A percentile compares a stretch with the other conserved stretches of the same genome.
Conservation (phyloP, 2,888 invertebrate species). For the Eupithecia pulchellata region DNA sequence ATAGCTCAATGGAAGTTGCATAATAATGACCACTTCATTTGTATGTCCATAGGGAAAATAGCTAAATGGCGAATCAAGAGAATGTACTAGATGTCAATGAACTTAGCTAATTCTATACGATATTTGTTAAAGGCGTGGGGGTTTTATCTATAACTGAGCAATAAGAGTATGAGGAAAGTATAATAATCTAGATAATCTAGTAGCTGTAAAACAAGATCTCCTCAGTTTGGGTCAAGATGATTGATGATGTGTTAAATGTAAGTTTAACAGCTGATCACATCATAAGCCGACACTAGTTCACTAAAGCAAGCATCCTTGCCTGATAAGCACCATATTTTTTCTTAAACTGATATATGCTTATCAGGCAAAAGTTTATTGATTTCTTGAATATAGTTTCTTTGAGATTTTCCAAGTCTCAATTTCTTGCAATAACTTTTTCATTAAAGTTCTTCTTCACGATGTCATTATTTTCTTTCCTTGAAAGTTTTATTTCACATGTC, state of each 20-base stretch:
- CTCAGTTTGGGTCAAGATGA: neutral
- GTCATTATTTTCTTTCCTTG: neutral
- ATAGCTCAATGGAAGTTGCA: conserved; percentile 51
- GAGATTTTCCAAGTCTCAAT: neutral
- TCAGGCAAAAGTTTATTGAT: neutral
- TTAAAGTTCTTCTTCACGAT: neutral
- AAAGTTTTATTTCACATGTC: conserved; percentile 1
- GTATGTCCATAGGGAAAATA: neutral
- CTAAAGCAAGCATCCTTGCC: neutral
- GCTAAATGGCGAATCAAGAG: neutral
- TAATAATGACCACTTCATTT: conserved; percentile 8
- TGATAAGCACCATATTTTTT: neutral
- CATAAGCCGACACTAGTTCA: neutral
- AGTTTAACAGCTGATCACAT: neutral
- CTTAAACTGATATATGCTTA: too few relatives aligned
- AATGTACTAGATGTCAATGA: neutral
- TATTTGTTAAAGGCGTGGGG: neutral
- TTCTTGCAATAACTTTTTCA: neutral
- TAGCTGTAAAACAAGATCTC: neutral
- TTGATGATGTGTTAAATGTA: neutral
- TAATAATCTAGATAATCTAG: neutral
- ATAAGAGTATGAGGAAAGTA: neutral
- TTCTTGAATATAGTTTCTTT: neutral
- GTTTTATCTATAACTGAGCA: neutral
- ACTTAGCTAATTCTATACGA: neutral